Percentiles rank a stretch among this genome's conserved stretches.
These are phyloP conservation scores for Tyto alba DNA, from an alignment of 2,113 vertebrate species.

Conservation along the genomic window DNA sequence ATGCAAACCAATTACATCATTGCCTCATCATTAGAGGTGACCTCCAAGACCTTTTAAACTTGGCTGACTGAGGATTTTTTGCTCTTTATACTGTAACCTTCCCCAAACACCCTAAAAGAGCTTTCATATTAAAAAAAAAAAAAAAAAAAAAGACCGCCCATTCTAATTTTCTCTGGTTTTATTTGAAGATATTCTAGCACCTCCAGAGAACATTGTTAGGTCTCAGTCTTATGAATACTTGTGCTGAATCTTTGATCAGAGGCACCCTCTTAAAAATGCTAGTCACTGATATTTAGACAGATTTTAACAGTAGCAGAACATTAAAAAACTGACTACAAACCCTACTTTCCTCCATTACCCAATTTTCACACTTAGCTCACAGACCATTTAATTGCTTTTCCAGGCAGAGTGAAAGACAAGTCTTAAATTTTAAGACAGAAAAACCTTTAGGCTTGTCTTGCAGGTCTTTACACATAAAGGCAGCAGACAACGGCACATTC, in stretches of 20 bases:
- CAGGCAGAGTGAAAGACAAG: slow-evolving; percentile 22
- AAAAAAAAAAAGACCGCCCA: not conserved
- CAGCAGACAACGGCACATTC: not conserved
- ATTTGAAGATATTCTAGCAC: not conserved
- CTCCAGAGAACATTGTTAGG: not conserved
- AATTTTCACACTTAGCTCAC: slow-evolving; percentile 52
- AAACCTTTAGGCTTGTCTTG: slow-evolving; percentile 23
- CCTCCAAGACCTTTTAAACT: not conserved
- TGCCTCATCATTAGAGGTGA: slow-evolving; percentile 13
- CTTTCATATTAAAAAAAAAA: not conserved
- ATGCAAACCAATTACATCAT: slow-evolving; percentile 40
- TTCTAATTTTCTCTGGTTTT: not conserved
- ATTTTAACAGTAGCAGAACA: slow-evolving; percentile 7
- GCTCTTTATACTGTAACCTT: not conserved
- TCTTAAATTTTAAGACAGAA: slow-evolving; percentile 17
- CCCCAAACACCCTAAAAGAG: not conserved
- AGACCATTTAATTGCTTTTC: slow-evolving; percentile 49
- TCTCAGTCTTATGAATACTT: not conserved
- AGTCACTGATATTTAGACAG: slow-evolving; percentile 10
- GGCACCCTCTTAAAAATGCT: not conserved
- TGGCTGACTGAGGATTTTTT: not conserved
- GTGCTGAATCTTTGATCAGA: not conserved
- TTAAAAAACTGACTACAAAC: not conserved
- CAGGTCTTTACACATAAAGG: slow-evolving; percentile 3
- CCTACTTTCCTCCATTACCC: slow-evolving; percentile 7